Conservation (phyloP, 1,140 invertebrate species). For the Drosophila jambulina region DNA sequence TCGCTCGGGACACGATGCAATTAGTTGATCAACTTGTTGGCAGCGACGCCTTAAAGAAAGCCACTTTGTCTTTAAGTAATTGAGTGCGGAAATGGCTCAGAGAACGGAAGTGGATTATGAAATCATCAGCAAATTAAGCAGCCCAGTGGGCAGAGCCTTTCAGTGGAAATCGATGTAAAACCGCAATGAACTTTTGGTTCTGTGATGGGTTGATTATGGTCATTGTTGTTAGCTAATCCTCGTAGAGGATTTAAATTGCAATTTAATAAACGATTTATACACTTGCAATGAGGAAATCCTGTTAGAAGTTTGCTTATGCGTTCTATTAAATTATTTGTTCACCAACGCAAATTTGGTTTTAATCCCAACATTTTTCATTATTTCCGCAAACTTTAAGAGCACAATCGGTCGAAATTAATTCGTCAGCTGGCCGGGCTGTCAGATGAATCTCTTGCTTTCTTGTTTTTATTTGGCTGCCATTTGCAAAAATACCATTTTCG, state of each 20-base stretch:
- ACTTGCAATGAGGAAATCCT: background rate
- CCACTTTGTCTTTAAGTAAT: conserved; percentile 51
- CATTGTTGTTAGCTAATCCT: conserved; percentile 1
- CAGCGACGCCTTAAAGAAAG: conserved; percentile 22
- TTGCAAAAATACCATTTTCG: conserved; percentile 42
- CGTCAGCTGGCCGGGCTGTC: conserved; percentile 6
- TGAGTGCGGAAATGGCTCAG: conserved; percentile 28
- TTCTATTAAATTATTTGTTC: background rate
- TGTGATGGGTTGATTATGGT: background rate
- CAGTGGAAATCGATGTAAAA: conserved; percentile 8
- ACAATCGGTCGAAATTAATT: conserved; percentile 22
- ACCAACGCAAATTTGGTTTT: background rate
- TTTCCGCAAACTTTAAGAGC: background rate
- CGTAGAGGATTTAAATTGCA: background rate
- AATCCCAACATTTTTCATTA: background rate
- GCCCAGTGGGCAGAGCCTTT: conserved; percentile 15
- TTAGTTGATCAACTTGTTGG: conserved; percentile 40
- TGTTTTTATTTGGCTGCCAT: conserved; percentile 38
- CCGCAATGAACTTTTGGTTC: conserved; percentile 10
- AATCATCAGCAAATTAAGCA: conserved; percentile 58
- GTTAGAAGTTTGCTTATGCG: no score
- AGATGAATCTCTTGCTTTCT: conserved; percentile 1
- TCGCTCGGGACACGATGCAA: conserved; percentile 27
- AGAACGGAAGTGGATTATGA: conserved; percentile 20
- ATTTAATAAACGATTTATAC: background rate